Evolutionary conservation across 2,113 vertebrate species (phyloP).

Genomic region (Podarcis muralis): DNA sequence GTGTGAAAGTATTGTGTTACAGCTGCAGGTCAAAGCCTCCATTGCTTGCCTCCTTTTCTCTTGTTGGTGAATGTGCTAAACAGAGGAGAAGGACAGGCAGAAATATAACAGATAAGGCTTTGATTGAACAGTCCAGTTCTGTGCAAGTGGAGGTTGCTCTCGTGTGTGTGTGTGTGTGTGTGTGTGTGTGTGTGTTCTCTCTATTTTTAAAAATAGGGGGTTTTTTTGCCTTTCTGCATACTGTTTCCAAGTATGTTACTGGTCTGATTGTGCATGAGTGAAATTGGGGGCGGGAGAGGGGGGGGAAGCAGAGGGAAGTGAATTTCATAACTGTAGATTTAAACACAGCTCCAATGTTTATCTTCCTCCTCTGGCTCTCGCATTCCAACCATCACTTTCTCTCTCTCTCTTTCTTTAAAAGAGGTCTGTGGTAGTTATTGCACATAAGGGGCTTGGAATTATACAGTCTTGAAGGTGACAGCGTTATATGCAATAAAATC

Average conservation of each 20-base stretch:
- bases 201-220: conserved; percentile 24
- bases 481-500: conserved; percentile 52
- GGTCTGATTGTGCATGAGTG: conserved; percentile 1
- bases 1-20: conserved; percentile 89
- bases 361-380: neutral
- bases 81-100: conserved; percentile 81
- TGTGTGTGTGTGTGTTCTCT: no score
- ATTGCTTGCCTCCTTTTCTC: conserved; percentile 81
- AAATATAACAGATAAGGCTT: conserved; percentile 86
- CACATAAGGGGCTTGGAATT: conserved; percentile 40
- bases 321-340: conserved; percentile 24
- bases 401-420: neutral
- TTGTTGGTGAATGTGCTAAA: conserved; percentile 83
- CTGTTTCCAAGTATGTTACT: neutral
- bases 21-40: conserved; percentile 90
- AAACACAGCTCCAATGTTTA: conserved; percentile 36
- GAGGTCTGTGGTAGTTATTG: conserved; percentile 17
- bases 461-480: conserved; percentile 52
- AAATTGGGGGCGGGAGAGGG: neutral
- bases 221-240: conserved; percentile 25
- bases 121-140: conserved; percentile 77
- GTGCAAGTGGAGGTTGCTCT: conserved; percentile 63
- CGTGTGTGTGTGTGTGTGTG: neutral
- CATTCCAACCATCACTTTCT: neutral
- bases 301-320: neutral